These are phyloP conservation scores for Catostomus latipinnis DNA, from an alignment of 2,797 vertebrate species.

Conservation along the genomic window DNA sequence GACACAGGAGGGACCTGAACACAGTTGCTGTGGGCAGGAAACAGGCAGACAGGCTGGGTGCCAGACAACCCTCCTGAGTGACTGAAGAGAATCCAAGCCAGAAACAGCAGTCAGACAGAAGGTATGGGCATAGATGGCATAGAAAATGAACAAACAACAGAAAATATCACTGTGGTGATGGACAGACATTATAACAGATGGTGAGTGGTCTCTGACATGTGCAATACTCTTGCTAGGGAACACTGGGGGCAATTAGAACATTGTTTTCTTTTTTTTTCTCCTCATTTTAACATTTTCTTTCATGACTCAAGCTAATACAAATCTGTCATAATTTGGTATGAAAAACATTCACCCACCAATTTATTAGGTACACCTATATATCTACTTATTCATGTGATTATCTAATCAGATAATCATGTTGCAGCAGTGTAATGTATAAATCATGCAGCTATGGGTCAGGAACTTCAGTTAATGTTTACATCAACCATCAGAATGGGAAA, in stretches of 20 bases:
- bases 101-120: conserved; percentile 23
- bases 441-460: too few species aligned
- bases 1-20: conserved; percentile 26
- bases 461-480: too few species aligned
- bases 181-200: conserved; percentile 40
- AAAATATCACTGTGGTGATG: conserved; percentile 22
- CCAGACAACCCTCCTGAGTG: conserved; percentile 27
- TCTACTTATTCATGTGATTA: too few species aligned
- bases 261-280: too few species aligned
- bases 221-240: background rate
- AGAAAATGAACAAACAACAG: conserved; percentile 17
- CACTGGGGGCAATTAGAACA: too few species aligned
- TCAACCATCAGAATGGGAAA: background rate
- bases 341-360: too few species aligned
- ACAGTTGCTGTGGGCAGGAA: conserved; percentile 22
- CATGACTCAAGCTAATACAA: too few species aligned
- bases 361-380: too few species aligned
- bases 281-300: too few species aligned
- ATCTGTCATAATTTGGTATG: too few species aligned
- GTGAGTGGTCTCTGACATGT: conserved; percentile 31
- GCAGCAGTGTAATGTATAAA: too few species aligned
- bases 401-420: too few species aligned
- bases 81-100: conserved; percentile 39
- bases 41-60: conserved; percentile 12
- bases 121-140: conserved; percentile 25